These are phyloP conservation scores for Cyanocitta stelleri DNA, from an alignment of 2,113 vertebrate species.

Conservation along the genomic window DNA sequence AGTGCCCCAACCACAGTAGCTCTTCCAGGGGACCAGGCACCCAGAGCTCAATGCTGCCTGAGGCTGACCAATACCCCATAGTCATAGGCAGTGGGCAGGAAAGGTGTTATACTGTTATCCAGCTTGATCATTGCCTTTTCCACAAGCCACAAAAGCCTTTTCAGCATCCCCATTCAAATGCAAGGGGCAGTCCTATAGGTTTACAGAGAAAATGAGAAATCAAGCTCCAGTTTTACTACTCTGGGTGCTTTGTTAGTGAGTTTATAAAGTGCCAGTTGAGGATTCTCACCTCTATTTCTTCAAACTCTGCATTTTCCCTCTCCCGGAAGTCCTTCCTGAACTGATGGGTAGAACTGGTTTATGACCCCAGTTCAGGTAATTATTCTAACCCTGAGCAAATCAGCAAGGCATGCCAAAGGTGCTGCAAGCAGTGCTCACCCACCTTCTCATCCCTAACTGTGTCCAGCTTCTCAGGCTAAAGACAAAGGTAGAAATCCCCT, in stretches of 20 bases:
- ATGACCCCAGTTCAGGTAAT: background rate
- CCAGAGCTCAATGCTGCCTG: background rate
- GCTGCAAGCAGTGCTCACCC: background rate
- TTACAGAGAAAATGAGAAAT: background rate
- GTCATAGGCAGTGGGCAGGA: background rate
- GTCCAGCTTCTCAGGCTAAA: background rate
- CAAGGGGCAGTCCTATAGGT: background rate
- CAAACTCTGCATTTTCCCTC: background rate
- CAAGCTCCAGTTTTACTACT: background rate
- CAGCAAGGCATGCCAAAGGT: background rate
- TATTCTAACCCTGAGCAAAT: background rate
- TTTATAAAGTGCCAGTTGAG: background rate
- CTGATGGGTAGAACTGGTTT: background rate
- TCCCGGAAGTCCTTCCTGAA: background rate
- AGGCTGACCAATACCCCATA: background rate
- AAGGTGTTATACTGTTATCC: background rate
- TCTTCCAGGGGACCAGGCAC: background rate
- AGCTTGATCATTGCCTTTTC: background rate
- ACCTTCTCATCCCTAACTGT: background rate
- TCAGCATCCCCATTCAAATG: background rate
- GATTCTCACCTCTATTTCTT: background rate
- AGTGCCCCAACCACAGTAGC: fast-evolving
- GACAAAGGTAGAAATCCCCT: background rate
- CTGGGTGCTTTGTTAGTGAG: background rate
- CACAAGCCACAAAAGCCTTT: background rate